Base-by-base conservation (phyloP, 2,113 vertebrate species). In the Leiothrix lutea region DNA sequence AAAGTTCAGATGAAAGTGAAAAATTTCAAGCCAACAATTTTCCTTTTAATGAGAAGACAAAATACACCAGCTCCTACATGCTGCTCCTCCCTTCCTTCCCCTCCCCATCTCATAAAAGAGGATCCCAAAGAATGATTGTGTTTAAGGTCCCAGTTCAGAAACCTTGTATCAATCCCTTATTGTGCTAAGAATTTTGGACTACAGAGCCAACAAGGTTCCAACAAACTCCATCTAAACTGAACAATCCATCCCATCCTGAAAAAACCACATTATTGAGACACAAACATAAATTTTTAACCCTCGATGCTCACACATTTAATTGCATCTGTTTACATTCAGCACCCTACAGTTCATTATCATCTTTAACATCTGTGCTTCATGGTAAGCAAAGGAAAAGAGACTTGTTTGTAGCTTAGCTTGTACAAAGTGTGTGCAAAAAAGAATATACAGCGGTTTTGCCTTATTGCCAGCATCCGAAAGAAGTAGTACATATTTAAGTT, bases 31-130 rank as follows among this genome's bases (percentile, higher is more conserved):
- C 78, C 62, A 77, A 35, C 36, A 17, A 48, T 23, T 17, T 62
- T 94, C 47, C 31, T 88, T 87, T 88, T 75, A 90, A 81, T 31
- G 16, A 70, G 64, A 82, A 92, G 87, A 90, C 40, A 94, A 93
- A 96, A 90, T 83, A 92, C 48, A 95, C 67, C 26, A 86, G 80
- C 60, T 94, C 82, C 67, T 64, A 88, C 25, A 51, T 11, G 51
- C 88, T 88, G 83, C 94, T 92, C 95, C 95, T 97, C 95, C 96
- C 96, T 97, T 97, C 96, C 95, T 97, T 96, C 94, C 96, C 96
- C 82, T 94, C 72, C 56, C 60, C 60, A 92, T 73, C 94, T 91
- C 88, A 93, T 94, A 84, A 92, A 96, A 94, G 75, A 95, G 44
- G 38, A 92, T 96, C 86, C 92, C 80, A 78, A 90, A 90, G 64